These are phyloP conservation scores for Molossus molossus DNA, from an alignment of 2,797 vertebrate species.

Conservation along the genomic window DNA sequence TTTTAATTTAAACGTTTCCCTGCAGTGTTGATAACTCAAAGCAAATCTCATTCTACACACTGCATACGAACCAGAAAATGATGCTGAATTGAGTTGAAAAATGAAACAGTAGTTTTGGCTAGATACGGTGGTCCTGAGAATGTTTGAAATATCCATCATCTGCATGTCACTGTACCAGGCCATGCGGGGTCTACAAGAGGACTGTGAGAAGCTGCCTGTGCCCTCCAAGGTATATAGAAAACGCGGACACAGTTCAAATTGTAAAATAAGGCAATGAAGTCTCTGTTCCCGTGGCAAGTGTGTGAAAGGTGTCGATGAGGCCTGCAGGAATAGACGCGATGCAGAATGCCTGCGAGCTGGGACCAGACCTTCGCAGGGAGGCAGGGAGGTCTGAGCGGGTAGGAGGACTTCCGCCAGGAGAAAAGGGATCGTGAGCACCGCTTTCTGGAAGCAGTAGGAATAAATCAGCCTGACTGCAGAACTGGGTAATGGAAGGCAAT, in stretches of 20 bases:
- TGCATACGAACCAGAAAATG: constrained; percentile 77
- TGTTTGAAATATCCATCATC: constrained; percentile 23
- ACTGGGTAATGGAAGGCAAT: not conserved
- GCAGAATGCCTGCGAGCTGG: not conserved
- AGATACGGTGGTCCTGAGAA: constrained; percentile 18
- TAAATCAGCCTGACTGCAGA: not conserved
- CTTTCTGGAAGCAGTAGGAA: not conserved
- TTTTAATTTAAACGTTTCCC: constrained; percentile 84
- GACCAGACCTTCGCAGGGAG: not conserved
- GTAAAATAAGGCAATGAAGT: constrained; percentile 12
- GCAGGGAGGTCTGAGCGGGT: not conserved
- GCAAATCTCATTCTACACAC: constrained; percentile 81
- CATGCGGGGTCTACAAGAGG: not conserved
- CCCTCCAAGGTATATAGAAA: not conserved
- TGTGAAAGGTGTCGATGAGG: not conserved
- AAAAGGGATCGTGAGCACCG: not conserved
- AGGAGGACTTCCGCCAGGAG: not conserved
- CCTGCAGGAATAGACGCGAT: not conserved
- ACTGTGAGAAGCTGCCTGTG: not conserved
- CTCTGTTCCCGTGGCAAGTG: not conserved
- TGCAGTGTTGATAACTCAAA: constrained; percentile 83
- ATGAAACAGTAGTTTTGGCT: constrained; percentile 65
- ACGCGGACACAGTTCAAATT: constrained; percentile 31
- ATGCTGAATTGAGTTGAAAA: constrained; percentile 77
- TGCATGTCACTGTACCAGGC: not conserved